Evolutionary conservation across 2,113 vertebrate genomes (phyloP).

Genomic region (Triplophysa tibetana): DNA sequence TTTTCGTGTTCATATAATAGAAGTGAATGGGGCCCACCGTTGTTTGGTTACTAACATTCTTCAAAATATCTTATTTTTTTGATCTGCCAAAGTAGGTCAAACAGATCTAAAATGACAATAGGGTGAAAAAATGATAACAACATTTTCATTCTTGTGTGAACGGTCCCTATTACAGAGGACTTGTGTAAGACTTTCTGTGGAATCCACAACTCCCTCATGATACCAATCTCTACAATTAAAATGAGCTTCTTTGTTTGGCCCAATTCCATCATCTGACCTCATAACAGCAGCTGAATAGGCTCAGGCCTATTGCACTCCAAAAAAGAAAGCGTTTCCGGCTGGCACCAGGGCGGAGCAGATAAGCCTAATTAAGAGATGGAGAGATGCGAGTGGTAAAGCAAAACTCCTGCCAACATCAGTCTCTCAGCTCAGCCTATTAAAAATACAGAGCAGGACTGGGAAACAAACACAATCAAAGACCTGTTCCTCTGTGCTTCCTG

Average conservation of each 20-base stretch:
- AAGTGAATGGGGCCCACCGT: no score
- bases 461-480: conserved; percentile 27
- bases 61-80: no score
- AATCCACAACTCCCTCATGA: neutral
- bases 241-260: neutral
- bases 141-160: no score
- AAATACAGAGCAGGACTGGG: conserved; percentile 36
- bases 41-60: no score
- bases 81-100: no score
- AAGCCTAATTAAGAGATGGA: conserved; percentile 40
- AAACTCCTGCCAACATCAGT: conserved; percentile 25
- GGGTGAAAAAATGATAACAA: no score
- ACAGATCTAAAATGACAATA: no score
- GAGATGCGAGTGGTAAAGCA: conserved; percentile 7
- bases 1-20: no score
- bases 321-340: conserved; percentile 19
- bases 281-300: conserved; percentile 28
- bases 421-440: conserved; percentile 39
- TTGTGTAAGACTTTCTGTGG: no score
- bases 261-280: conserved; percentile 31
- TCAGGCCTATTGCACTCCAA: conserved; percentile 29
- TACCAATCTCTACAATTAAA: conserved; percentile 17
- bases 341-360: conserved; percentile 19
- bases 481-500: conserved; percentile 12
- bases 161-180: neutral